Evolutionary conservation across 2,113 vertebrate species (phyloP).

Genomic region (Synchiropus splendidus): DNA sequence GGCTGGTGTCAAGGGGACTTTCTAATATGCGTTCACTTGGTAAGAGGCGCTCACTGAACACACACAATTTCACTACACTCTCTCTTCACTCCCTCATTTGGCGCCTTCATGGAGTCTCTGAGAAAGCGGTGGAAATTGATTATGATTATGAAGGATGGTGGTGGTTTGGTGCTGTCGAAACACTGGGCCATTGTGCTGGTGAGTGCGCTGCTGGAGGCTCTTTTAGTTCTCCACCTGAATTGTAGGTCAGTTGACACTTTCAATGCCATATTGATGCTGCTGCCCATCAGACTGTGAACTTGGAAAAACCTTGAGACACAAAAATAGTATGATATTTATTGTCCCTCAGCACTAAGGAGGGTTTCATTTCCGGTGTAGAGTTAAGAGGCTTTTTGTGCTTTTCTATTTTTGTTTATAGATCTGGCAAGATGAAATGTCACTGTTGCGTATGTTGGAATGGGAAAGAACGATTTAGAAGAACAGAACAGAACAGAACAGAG

Average conservation of each 20-base stretch:
- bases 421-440: background rate
- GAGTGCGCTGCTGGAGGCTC: constrained; percentile 23
- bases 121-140: constrained; percentile 63
- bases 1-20: constrained; percentile 40
- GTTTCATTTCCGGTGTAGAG: too few species aligned
- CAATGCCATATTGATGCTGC: constrained; percentile 10
- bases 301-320: constrained; percentile 1
- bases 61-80: constrained; percentile 16
- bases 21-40: constrained; percentile 45
- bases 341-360: background rate
- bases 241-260: constrained; percentile 18
- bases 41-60: constrained; percentile 17
- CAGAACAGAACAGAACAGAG: too few species aligned
- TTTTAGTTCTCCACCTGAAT: constrained; percentile 29
- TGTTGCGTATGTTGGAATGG: background rate
- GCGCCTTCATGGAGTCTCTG: constrained; percentile 43
- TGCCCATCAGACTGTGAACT: background rate
- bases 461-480: too few species aligned
- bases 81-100: constrained; percentile 38
- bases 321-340: background rate
- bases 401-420: too few species aligned
- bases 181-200: constrained; percentile 28
- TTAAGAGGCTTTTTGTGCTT: too few species aligned
- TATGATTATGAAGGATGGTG: constrained; percentile 53
- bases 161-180: constrained; percentile 26